Base-by-base conservation (phyloP, 2,888 invertebrate genomes). In the Prosapia bicincta region DNA sequence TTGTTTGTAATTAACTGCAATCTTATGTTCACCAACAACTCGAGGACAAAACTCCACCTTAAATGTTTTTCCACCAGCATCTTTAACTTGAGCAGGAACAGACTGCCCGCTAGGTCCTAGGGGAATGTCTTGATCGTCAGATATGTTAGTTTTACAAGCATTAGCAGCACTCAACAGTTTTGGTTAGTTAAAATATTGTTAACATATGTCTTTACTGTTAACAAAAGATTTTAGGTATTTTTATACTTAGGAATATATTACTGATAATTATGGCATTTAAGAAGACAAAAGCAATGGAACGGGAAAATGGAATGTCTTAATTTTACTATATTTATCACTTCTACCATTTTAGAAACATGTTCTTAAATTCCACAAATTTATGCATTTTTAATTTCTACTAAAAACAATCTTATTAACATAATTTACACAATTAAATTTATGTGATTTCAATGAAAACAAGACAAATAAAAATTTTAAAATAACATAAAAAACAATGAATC, bases 61-160 rank as follows among this genome's bases (percentile, higher is more conserved):
- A 86, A 95, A 95, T 78, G 92, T 91, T 70, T 92, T 93, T 79
- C 92, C 89, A 79, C 94, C 93, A 78, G 93, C 91, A 83, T 95
- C 91, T 83, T 94, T 91, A 79, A 96, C 94, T 85, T 95, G 94
- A 80, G 95, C 95, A 77, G 95, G 94, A 82, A 96, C 93, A 79
- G 94, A 92, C 86, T 95, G 94, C 83, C 95, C 96, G 84, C 94
- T 94, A 81, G 97, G 97, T 88, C 96, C 97, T 97, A 88, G 81
- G 43, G 7, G 20, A 54, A 20, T n/a, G n/a, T 20, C 20, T 20
- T 20, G 20, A 54, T 20, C 20, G n/a, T 20, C n/a, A 20, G 20
- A 20, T 20, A 54, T 54, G 20, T 54, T 54, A 54, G 54, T 54
- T 54, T 54, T 54, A 54, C 54, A 54, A 54, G 54, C 54, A 54